A percentile compares a stretch with the other conserved stretches of the same genome.
Conservation (phyloP, 1,140 invertebrate species). For the Prorops nasuta region DNA sequence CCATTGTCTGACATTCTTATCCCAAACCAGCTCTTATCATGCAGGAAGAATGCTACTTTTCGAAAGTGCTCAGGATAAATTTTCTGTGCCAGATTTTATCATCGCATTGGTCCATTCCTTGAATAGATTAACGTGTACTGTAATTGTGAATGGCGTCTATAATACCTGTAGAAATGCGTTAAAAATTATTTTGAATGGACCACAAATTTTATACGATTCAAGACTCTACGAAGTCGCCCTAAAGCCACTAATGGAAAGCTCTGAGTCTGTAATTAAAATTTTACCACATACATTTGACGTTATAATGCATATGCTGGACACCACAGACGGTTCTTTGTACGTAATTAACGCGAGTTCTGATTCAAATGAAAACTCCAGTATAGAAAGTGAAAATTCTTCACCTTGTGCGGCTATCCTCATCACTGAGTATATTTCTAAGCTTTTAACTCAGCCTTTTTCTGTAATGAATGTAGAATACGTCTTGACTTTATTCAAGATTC, state of each 20-base stretch:
- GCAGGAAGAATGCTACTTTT: constrained; percentile 34
- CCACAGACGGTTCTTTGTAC: constrained; percentile 40
- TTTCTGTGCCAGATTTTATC: constrained; percentile 38
- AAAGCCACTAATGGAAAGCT: constrained; percentile 32
- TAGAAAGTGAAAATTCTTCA: constrained; percentile 31
- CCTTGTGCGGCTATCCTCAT: constrained; percentile 37
- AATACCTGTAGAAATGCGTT: constrained; percentile 36
- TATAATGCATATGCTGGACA: constrained; percentile 41
- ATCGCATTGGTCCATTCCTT: constrained; percentile 34
- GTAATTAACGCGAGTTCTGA: too few species aligned
- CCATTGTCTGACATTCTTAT: constrained; percentile 42
- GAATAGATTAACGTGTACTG: constrained; percentile 35
- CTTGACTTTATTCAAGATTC: constrained; percentile 34
- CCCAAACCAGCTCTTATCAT: constrained; percentile 39
- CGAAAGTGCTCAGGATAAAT: constrained; percentile 29
- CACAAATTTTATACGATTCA: constrained; percentile 31
- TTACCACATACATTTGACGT: constrained; percentile 46
- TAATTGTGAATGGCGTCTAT: constrained; percentile 39
- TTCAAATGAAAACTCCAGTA: too few species aligned
- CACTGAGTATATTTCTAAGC: constrained; percentile 34
- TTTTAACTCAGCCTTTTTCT: constrained; percentile 47
- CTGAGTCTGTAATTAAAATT: constrained; percentile 34
- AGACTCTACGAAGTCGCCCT: constrained; percentile 42
- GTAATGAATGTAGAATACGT: constrained; percentile 46
- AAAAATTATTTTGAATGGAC: constrained; percentile 33